Conservation (phyloP, 2,888 invertebrate species). For the Phania funesta region DNA sequence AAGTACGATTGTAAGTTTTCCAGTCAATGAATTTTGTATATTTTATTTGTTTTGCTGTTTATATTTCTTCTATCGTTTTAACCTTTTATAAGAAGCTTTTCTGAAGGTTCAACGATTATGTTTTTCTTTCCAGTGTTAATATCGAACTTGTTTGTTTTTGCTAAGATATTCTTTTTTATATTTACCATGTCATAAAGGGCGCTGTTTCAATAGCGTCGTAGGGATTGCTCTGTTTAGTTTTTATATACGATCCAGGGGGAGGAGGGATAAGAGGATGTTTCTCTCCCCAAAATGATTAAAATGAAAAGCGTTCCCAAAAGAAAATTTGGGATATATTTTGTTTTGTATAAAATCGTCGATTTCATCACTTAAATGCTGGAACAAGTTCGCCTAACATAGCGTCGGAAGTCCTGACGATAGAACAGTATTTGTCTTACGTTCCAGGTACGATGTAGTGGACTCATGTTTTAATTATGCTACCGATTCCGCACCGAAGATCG, state of each 20-base stretch:
- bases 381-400: too few species aligned
- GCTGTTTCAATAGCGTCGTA: neutral
- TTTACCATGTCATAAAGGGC: neutral
- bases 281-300: too few species aligned
- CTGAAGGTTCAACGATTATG: slow-evolving; percentile 41
- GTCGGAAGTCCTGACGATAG: too few species aligned
- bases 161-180: slow-evolving; percentile 5
- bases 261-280: neutral
- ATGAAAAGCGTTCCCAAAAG: too few species aligned
- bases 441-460: too few species aligned
- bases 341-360: too few species aligned
- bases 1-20: neutral
- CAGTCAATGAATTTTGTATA: neutral
- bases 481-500: too few species aligned
- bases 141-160: slow-evolving; percentile 38
- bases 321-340: too few species aligned
- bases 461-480: too few species aligned
- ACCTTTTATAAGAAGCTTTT: neutral
- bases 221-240: neutral
- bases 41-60: neutral
- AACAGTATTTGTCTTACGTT: too few species aligned
- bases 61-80: neutral
- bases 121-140: slow-evolving; percentile 58
- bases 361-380: too few species aligned
- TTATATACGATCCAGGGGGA: too few species aligned